Base-by-base conservation (phyloP, 2,888 invertebrate species). In the Dusona sp. region DNA sequence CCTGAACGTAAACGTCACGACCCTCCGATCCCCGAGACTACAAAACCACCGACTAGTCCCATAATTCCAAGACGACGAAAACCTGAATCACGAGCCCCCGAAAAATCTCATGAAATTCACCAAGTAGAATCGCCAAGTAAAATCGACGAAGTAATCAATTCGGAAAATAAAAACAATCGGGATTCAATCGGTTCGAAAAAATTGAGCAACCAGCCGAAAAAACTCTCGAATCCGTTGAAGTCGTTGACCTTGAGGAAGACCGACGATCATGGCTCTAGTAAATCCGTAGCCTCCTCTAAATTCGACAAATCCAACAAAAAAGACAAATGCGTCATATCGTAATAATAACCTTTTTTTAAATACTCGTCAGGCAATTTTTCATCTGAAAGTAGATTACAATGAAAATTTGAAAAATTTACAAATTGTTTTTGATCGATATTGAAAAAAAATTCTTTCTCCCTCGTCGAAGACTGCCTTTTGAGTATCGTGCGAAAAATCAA, bases 291-390 rank as follows among this genome's bases (percentile, higher is more conserved):
- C 79, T 89, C 90, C 67, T 85, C 88, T 61, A 91, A 90, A 87
- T 89, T 88, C 75, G 89, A 89, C 67, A 89, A 89, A 86, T 36
- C 78, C 25, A 88, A 87, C 86, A 92, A 90, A 77, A 92, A 92
- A 90, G 92, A 92, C 72, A 93, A 92, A 90, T 93, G 93, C 88
- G 83, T 91, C 83, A 89, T 93, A 86, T 93, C 93, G 57, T 86
- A 86, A 88, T 65, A n/a, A n/a, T 38, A 83, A 80, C 64, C 72
- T 64, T 64, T 45, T 48, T 74, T 45, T 61, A 36, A 38, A 48
- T 70, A 61, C 89, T 84, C 74, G 85, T 61, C 16, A 61, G 61
- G 61, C 61, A 61, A 29, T 61, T 16, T 29, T 29, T 3, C 48
- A 22, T 25, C 11, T 57, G 25, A 1, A 61, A 11, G 1, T 61